Evolutionary conservation across 2,797 vertebrate genomes (phyloP).

Genomic region (Microchirus variegatus): DNA sequence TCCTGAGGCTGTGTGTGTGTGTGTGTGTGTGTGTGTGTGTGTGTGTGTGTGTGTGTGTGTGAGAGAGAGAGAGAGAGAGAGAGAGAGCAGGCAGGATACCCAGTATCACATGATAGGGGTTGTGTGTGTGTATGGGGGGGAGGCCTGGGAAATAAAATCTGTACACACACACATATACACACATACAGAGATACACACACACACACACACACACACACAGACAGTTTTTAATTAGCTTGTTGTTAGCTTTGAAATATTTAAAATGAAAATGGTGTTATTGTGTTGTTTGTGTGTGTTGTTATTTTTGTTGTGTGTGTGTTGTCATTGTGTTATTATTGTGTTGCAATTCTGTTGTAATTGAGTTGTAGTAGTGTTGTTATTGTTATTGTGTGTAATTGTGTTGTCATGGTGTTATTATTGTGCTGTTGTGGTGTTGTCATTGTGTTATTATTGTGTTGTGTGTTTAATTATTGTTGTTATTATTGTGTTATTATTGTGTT

Average conservation of each 20-base stretch:
- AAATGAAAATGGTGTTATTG: not conserved
- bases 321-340: constrained; percentile 9
- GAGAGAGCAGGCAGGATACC: constrained; percentile 34
- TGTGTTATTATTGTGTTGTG: not conserved
- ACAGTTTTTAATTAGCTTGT: too few relatives aligned
- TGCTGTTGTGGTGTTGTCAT: not conserved
- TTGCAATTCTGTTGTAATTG: not conserved
- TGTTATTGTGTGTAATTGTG: not conserved
- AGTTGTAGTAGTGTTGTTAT: not conserved
- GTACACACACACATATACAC: not conserved
- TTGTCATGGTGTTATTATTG: not conserved
- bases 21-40: too few relatives aligned
- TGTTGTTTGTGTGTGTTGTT: not conserved
- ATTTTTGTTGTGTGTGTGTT: not conserved
- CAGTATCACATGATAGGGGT: constrained; percentile 43
- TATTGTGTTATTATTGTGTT: not conserved
- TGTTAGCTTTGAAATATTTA: too few relatives aligned
- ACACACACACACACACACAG: not conserved
- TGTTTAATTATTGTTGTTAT: not conserved
- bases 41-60: constrained; percentile 15
- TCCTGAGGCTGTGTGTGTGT: too few relatives aligned
- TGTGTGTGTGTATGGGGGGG: constrained; percentile 39
- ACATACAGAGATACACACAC: not conserved
- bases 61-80: too few relatives aligned
- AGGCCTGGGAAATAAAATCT: too few relatives aligned